These are phyloP conservation scores for Charina bottae DNA, from an alignment of 2,113 vertebrate species.

Conservation along the genomic window DNA sequence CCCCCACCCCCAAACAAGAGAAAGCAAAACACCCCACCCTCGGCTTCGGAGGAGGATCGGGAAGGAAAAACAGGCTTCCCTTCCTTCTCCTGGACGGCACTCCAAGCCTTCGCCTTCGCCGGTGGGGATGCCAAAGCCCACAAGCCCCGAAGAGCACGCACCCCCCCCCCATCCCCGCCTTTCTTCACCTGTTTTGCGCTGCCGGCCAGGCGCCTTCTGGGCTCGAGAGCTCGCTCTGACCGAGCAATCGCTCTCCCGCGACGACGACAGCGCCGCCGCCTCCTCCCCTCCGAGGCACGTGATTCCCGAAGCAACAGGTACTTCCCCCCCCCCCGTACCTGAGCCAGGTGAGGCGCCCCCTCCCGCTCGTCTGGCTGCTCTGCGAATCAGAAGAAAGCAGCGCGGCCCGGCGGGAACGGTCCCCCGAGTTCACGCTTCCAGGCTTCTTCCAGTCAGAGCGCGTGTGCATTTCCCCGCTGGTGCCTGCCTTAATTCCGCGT, in stretches of 20 bases:
- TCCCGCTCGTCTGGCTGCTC: background rate
- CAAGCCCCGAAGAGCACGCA: background rate
- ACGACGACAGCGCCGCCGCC: background rate
- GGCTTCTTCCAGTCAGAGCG: background rate
- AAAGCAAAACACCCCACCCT: too few species aligned
- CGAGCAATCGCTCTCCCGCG: background rate
- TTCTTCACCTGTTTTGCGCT: background rate
- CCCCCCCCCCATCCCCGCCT: background rate
- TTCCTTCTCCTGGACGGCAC: too few species aligned
- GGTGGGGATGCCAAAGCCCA: too few species aligned
- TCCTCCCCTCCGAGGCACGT: constrained; percentile 11
- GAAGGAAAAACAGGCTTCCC: background rate
- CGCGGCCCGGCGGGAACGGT: too few species aligned
- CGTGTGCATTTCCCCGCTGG: background rate
- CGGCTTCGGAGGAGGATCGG: background rate
- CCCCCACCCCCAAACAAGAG: background rate
- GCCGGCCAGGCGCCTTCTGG: background rate
- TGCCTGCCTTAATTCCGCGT: background rate
- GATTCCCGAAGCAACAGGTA: background rate
- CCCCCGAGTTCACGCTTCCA: background rate
- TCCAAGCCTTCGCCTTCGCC: background rate
- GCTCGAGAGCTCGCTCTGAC: background rate
- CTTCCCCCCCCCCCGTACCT: constrained; percentile 24
- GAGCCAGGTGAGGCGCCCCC: constrained; percentile 20
- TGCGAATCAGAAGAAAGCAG: background rate